A percentile compares a stretch with the other conserved stretches of the same genome.
phyloP scores from a whole-genome alignment of 1,140 invertebrate genomes.

The Drosophila parvula region DNA sequence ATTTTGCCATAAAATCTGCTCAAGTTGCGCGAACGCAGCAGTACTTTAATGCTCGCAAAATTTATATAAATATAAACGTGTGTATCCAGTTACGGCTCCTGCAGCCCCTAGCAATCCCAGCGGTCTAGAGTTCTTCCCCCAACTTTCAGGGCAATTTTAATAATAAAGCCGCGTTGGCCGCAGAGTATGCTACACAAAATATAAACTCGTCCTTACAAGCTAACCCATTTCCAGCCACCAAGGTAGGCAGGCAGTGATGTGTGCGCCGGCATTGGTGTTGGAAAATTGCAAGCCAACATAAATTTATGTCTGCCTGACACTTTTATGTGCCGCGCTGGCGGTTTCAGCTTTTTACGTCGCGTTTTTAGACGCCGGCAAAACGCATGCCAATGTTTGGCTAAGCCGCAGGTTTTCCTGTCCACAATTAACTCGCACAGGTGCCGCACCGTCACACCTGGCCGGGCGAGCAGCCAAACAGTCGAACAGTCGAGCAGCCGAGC shows the following conservation, averaged over 20 bases:
- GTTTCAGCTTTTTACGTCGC: conserved; percentile 60
- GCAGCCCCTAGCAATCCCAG: conserved; percentile 23
- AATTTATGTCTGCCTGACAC: conserved; percentile 73
- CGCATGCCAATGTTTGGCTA: conserved; percentile 62
- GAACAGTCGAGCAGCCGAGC: background rate
- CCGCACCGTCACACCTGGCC: conserved; percentile 31
- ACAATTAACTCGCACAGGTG: conserved; percentile 67
- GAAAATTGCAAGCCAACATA: conserved; percentile 67
- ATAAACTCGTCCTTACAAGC: conserved; percentile 31
- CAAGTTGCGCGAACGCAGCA: conserved; percentile 17
- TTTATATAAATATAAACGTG: conserved; percentile 31
- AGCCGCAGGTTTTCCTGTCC: conserved; percentile 46
- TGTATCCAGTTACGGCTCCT: conserved; percentile 29
- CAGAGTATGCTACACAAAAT: conserved; percentile 42
- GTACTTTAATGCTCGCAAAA: conserved; percentile 10
- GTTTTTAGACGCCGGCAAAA: conserved; percentile 49
- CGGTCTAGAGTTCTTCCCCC: conserved; percentile 25
- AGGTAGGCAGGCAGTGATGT: conserved; percentile 31
- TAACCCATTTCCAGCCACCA: conserved; percentile 16
- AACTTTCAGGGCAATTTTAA: conserved; percentile 57
- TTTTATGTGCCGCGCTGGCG: conserved; percentile 69
- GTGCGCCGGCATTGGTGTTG: conserved; percentile 16
- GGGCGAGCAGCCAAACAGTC: background rate
- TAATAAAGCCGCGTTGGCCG: conserved; percentile 47
- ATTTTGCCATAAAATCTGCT: conserved; percentile 16